Base-by-base conservation (phyloP, 2,113 vertebrate species). In the Microcebus jonahi region DNA sequence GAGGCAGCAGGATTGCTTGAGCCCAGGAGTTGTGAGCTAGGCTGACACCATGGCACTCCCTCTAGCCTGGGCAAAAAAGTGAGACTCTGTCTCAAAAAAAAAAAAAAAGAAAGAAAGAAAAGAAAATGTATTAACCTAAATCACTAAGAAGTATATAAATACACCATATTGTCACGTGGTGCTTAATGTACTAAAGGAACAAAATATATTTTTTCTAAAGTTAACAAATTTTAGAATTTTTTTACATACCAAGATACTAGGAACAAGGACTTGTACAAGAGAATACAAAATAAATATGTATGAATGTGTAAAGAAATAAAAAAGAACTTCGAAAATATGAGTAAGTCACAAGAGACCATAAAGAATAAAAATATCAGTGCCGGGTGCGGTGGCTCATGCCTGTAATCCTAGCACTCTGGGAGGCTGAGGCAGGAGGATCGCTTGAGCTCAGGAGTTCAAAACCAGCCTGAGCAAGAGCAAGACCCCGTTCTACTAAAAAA, bases 271-370 rank as follows among this genome's bases (percentile, higher is more conserved):
- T 70, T 73, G 34, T 8, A 42, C 21, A 79, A 85, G 10, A 89
- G 48, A 80, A 94, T 61, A 75, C 14, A 73, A 92, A 85, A 67
- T n/a, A 79, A 34, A 36, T 50, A 42, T 4, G 4, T 39, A 53
- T 79, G 39, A 77, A 71, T 55, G 7, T 50, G 61, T 84, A 63
- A 77, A 48, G 36, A 85, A 71, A 61, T 61, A 34, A 81, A 59
- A 86, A 6, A 94, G 21, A 83, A 92, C 25, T 79, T 84, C 84
- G 63, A 88, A 96, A 91, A 88, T 88, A 25, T 55, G 42, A 83
- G 5, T 71, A 83, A 70, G 10, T 83, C n/a, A 48, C 25, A 92
- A 55, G 17, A 89, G 18, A 88, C 9, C 31, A 63, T 23, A 83
- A 94, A 88, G 18, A 92, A 77, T 77, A 83, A 81, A 90, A 4